Evolutionary conservation across 1,140 invertebrate genomes (phyloP).

Genomic region (Drosophila saltans): DNA sequence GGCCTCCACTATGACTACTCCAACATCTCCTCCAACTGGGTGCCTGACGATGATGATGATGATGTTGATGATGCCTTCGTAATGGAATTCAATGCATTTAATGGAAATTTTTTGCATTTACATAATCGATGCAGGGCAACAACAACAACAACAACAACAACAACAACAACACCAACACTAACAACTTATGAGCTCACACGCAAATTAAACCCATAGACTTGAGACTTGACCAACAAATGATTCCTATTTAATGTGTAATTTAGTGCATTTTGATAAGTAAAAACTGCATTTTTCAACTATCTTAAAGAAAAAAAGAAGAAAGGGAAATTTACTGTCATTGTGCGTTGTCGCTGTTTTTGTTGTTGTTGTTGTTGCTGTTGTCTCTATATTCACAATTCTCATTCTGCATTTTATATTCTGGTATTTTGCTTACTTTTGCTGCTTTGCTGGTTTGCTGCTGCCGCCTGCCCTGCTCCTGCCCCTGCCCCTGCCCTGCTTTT

Average conservation of each 20-base stretch:
- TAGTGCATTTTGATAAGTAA: constrained; percentile 67
- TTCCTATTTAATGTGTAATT: constrained; percentile 60
- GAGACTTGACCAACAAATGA: neutral
- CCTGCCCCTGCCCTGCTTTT: too few species aligned
- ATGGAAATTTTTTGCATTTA: constrained; percentile 65
- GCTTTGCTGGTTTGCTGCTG: constrained; percentile 23
- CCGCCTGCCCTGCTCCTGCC: too few species aligned
- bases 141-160: neutral
- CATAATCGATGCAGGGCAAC: constrained; percentile 66
- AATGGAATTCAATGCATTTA: constrained; percentile 71
- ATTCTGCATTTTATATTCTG: constrained; percentile 40
- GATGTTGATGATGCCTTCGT: constrained; percentile 58
- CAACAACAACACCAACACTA: too few species aligned
- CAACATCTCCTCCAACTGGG: neutral
- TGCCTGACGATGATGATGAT: too few species aligned
- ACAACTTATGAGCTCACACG: constrained; percentile 56
- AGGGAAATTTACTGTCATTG: constrained; percentile 60
- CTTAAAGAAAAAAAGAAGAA: neutral
- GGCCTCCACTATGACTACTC: neutral
- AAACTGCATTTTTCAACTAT: constrained; percentile 58
- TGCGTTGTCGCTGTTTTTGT: constrained; percentile 13
- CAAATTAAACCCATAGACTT: constrained; percentile 47
- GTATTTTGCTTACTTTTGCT: constrained; percentile 21
- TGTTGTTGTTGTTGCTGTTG: neutral
- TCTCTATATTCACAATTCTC: constrained; percentile 29